Percentiles rank a stretch among this genome's conserved stretches.
Evolutionary conservation across 2,888 invertebrate genomes (phyloP).

Genomic region (Zelleria hepariella): DNA sequence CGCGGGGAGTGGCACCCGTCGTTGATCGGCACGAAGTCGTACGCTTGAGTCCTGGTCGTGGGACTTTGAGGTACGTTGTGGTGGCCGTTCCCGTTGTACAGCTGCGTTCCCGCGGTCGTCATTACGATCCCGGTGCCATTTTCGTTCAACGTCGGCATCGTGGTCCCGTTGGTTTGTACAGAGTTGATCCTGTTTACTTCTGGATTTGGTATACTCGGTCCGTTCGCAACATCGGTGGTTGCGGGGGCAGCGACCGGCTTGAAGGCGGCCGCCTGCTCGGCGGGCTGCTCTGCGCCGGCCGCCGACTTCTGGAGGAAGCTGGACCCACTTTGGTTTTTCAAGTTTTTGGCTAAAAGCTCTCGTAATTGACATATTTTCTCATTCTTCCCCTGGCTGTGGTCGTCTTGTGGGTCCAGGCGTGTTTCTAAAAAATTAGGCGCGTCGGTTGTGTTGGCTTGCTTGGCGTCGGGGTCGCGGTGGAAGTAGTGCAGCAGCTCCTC

Average conservation of each 20-base stretch:
- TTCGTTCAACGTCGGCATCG: constrained; percentile 26
- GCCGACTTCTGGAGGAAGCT: too few species aligned
- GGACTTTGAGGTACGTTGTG: constrained; percentile 79
- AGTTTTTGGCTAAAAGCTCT: constrained; percentile 77
- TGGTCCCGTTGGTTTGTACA: neutral
- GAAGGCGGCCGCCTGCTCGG: too few species aligned
- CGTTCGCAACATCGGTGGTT: constrained; percentile 25
- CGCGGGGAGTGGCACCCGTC: constrained; percentile 80
- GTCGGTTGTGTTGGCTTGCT: constrained; percentile 12
- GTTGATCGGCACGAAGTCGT: constrained; percentile 89
- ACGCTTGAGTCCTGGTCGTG: constrained; percentile 82
- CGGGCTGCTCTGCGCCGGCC: constrained; percentile 19
- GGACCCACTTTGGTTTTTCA: constrained; percentile 63
- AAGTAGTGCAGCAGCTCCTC: constrained; percentile 89
- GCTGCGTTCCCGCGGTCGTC: constrained; percentile 28
- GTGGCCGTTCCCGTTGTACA: constrained; percentile 51
- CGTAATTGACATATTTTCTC: constrained; percentile 82
- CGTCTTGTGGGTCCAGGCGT: constrained; percentile 59
- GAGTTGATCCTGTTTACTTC: neutral
- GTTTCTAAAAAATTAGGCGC: constrained; percentile 52
- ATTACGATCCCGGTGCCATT: constrained; percentile 32
- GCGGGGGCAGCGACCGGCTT: too few species aligned
- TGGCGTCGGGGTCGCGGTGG: constrained; percentile 64
- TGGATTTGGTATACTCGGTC: constrained; percentile 22
- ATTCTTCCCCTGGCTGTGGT: constrained; percentile 66